These are phyloP conservation scores for Fragum fragum DNA, from an alignment of 2,888 invertebrate genomes.

Conservation along the genomic window DNA sequence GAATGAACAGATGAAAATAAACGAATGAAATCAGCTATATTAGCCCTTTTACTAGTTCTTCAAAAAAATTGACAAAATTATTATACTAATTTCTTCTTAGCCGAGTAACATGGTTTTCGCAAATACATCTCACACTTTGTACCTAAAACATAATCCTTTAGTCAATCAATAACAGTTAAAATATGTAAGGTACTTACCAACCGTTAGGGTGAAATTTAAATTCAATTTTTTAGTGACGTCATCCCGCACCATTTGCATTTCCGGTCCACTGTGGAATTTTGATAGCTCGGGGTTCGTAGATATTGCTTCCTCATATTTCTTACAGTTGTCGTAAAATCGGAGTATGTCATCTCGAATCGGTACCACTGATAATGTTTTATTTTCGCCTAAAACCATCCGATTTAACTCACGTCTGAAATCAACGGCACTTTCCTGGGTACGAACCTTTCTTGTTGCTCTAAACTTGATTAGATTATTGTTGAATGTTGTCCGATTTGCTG, in stretches of 20 bases:
- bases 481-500: slow-evolving; percentile 26
- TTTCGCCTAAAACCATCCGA: slow-evolving; percentile 28
- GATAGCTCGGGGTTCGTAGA: slow-evolving; percentile 75
- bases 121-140: too few relatives aligned
- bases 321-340: slow-evolving; percentile 79
- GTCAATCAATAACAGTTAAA: too few relatives aligned
- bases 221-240: slow-evolving; percentile 45
- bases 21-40: too few relatives aligned
- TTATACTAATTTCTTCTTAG: too few relatives aligned
- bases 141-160: too few relatives aligned
- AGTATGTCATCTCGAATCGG: slow-evolving; percentile 73
- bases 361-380: slow-evolving; percentile 55
- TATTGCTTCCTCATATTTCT: slow-evolving; percentile 73
- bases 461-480: slow-evolving; percentile 70
- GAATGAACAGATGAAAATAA: too few relatives aligned
- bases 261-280: slow-evolving; percentile 76
- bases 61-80: too few relatives aligned
- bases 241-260: slow-evolving; percentile 69
- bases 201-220: slow-evolving; percentile 29
- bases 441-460: slow-evolving; percentile 76
- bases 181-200: slow-evolving; percentile 48
- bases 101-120: too few relatives aligned
- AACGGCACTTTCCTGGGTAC: slow-evolving; percentile 81
- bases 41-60: too few relatives aligned
- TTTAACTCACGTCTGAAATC: slow-evolving; percentile 79